A percentile compares a stretch with the other conserved stretches of the same genome.
phyloP scores from a whole-genome alignment of 2,888 invertebrate species.

The Sminthurides aquaticus region DNA sequence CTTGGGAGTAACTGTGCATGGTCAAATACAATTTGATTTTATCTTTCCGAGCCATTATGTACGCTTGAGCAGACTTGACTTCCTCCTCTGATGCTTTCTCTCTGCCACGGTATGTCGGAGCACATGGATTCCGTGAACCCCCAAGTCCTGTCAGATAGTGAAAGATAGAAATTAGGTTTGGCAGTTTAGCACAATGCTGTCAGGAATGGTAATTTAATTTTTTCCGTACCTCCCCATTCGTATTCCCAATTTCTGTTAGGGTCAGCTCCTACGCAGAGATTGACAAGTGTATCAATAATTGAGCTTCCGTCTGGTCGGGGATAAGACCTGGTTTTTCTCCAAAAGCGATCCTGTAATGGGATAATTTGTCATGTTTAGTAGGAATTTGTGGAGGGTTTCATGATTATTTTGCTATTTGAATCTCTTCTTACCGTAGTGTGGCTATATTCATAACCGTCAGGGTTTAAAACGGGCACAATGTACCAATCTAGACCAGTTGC shows the following conservation, averaged over 20 bases:
- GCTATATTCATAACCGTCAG: constrained; percentile 68
- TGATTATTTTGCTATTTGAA: no score
- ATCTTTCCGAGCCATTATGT: constrained; percentile 51
- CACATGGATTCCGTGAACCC: constrained; percentile 37
- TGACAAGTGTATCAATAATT: constrained; percentile 36
- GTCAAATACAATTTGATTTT: constrained; percentile 60
- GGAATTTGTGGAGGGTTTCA: no score
- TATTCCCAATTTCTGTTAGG: constrained; percentile 71
- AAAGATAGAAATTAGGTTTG: not conserved
- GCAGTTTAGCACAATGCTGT: not conserved
- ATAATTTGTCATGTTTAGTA: not conserved
- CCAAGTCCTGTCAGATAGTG: constrained; percentile 26
- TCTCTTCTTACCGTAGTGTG: constrained; percentile 52
- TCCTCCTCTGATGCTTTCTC: constrained; percentile 61
- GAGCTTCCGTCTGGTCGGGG: constrained; percentile 24
- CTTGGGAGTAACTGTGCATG: constrained; percentile 70
- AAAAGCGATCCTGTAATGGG: constrained; percentile 53
- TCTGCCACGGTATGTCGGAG: constrained; percentile 44
- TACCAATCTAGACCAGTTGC: constrained; percentile 58
- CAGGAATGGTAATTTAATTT: not conserved
- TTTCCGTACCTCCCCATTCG: constrained; percentile 58
- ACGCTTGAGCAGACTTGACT: constrained; percentile 59
- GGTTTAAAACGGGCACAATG: constrained; percentile 68
- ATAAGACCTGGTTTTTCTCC: constrained; percentile 65
- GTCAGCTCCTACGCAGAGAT: constrained; percentile 37